These are phyloP conservation scores for Elysia crispata DNA, from an alignment of 2,888 invertebrate genomes.

Conservation along the genomic window DNA sequence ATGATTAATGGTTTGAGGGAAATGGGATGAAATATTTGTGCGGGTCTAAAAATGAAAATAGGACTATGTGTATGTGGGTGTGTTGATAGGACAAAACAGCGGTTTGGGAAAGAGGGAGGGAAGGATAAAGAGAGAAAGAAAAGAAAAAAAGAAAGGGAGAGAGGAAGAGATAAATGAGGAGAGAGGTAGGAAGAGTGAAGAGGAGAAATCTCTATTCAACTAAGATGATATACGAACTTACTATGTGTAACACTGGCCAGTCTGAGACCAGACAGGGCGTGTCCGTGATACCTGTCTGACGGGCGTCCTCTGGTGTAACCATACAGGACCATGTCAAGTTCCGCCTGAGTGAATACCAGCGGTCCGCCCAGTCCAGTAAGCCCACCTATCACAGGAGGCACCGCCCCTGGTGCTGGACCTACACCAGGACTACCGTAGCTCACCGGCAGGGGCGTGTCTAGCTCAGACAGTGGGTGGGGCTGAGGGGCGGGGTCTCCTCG, in stretches of 20 bases:
- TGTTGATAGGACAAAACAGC: no score
- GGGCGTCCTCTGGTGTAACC: slow-evolving; percentile 69
- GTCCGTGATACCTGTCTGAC: slow-evolving; percentile 62
- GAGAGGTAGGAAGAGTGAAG: background rate
- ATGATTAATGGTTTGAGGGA: no score
- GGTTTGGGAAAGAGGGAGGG: slow-evolving; percentile 5
- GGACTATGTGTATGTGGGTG: no score
- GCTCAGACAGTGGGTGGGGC: background rate
- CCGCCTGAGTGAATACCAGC: slow-evolving; percentile 62
- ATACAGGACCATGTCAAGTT: slow-evolving; percentile 74
- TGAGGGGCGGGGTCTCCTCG: background rate
- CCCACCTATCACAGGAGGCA: background rate
- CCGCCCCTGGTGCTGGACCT: background rate
- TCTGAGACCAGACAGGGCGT: slow-evolving; percentile 73
- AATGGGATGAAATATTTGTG: no score
- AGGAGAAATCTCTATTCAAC: background rate
- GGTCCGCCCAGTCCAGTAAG: background rate
- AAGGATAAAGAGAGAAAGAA: slow-evolving; percentile 10
- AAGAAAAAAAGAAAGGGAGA: background rate
- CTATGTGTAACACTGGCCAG: slow-evolving; percentile 72
- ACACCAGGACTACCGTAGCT: no score
- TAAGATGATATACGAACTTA: slow-evolving; percentile 54
- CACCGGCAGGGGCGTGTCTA: no score
- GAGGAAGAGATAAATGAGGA: background rate
- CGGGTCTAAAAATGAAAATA: no score